Evolutionary conservation across 2,888 invertebrate species (phyloP).

Genomic region (Platycheirus albimanus): DNA sequence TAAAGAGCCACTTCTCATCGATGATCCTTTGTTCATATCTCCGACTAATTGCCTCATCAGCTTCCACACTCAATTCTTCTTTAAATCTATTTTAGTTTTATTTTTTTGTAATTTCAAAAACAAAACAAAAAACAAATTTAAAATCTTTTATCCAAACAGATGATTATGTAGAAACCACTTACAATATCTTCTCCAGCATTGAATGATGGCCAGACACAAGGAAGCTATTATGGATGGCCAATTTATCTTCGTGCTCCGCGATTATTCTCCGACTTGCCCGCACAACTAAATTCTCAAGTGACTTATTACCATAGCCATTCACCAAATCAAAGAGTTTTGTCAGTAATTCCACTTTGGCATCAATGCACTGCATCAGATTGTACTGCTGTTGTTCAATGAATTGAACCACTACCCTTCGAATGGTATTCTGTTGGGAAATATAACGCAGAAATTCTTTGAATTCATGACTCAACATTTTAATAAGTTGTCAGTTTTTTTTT

Average conservation of each 20-base stretch:
- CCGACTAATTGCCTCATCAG: conserved; percentile 66
- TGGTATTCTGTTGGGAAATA: conserved; percentile 38
- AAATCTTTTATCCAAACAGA: neutral
- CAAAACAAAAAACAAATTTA: conserved; percentile 21
- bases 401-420: conserved; percentile 61
- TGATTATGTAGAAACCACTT: conserved; percentile 19
- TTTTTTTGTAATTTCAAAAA: no score
- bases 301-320: conserved; percentile 66
- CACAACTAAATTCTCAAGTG: conserved; percentile 68
- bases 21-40: conserved; percentile 78
- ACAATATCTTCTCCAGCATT: conserved; percentile 50
- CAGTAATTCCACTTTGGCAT: conserved; percentile 64
- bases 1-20: conserved; percentile 82
- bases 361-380: conserved; percentile 54
- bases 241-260: conserved; percentile 55
- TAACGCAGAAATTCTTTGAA: conserved; percentile 20
- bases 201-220: conserved; percentile 28
- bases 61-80: conserved; percentile 70
- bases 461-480: conserved; percentile 14
- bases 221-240: conserved; percentile 58
- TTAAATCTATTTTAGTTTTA: conserved; percentile 74
- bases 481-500: conserved; percentile 7
- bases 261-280: conserved; percentile 63
- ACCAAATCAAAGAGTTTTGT: conserved; percentile 66
- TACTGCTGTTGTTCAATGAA: conserved; percentile 58